phyloP scores from a whole-genome alignment of 2,888 invertebrate species.

The Eupithecia exiguata region DNA sequence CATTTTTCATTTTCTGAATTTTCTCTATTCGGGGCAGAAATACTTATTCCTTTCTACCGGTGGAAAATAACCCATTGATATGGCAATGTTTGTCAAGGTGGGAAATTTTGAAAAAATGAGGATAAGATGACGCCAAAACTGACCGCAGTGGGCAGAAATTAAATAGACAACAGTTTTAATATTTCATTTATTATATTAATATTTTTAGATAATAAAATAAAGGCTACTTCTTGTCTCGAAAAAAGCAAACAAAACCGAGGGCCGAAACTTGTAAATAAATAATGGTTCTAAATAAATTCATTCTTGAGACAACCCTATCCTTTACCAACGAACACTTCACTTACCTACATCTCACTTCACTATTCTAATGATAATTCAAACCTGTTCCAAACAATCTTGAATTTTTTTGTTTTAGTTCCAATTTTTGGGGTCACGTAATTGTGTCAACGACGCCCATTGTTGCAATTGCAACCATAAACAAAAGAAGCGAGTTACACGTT shows the following conservation, averaged over 20 bases:
- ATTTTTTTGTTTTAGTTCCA: constrained; percentile 80
- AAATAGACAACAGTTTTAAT: no score
- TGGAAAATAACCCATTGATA: no score
- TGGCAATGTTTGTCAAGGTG: no score
- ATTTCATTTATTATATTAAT: no score
- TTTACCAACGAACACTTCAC: constrained; percentile 65
- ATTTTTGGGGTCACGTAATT: constrained; percentile 69
- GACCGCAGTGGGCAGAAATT: no score
- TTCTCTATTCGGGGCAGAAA: no score
- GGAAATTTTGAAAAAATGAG: no score
- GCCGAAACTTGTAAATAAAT: background rate
- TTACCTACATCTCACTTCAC: constrained; percentile 79
- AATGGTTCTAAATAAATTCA: background rate
- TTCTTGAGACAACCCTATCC: constrained; percentile 57
- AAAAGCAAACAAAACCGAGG: background rate
- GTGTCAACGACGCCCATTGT: constrained; percentile 78
- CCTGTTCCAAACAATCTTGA: constrained; percentile 79
- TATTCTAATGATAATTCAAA: constrained; percentile 79
- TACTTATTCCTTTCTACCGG: no score
- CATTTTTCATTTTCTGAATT: no score
- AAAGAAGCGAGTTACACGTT: constrained; percentile 42
- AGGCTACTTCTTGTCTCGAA: background rate
- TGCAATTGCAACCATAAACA: constrained; percentile 22
- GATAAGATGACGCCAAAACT: no score
- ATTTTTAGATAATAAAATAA: background rate